Conservation (phyloP, 2,113 vertebrate species). For the Rhinolophus sinicus region DNA sequence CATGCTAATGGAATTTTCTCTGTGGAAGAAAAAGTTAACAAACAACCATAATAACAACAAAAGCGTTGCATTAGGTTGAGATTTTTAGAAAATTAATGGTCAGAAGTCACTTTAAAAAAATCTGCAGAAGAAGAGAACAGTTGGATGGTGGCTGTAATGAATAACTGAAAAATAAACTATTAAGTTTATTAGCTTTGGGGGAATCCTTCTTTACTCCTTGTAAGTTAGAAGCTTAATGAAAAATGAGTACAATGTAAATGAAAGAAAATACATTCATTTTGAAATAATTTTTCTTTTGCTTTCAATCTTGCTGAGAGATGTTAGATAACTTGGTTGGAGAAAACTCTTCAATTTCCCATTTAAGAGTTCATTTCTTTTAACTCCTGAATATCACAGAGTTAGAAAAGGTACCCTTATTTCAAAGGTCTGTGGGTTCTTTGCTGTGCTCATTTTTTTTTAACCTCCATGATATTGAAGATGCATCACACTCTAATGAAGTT, state of each 20-base stretch:
- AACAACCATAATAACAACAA: slow-evolving; percentile 34
- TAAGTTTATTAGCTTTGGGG: background rate
- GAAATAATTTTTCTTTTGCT: slow-evolving; percentile 30
- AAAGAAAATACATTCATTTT: background rate
- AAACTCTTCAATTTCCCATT: background rate
- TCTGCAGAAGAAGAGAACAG: background rate
- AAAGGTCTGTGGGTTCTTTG: slow-evolving; percentile 3
- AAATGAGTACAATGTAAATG: background rate
- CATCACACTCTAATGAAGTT: background rate
- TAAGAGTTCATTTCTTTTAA: background rate
- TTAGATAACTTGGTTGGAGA: background rate
- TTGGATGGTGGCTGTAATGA: background rate
- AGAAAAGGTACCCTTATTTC: slow-evolving; percentile 16
- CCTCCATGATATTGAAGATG: background rate
- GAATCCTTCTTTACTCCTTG: background rate
- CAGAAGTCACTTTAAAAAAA: slow-evolving; percentile 8
- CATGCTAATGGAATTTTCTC: slow-evolving; percentile 64
- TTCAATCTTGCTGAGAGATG: slow-evolving; percentile 37
- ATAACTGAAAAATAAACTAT: slow-evolving; percentile 26
- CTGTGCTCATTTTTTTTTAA: background rate
- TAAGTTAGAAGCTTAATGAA: background rate
- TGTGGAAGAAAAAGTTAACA: slow-evolving; percentile 51
- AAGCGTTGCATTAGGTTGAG: background rate
- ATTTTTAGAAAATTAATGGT: slow-evolving; percentile 59
- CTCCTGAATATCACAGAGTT: background rate